phyloP scores from a whole-genome alignment of 2,888 invertebrate species.

The Drosophila multiciliata region DNA sequence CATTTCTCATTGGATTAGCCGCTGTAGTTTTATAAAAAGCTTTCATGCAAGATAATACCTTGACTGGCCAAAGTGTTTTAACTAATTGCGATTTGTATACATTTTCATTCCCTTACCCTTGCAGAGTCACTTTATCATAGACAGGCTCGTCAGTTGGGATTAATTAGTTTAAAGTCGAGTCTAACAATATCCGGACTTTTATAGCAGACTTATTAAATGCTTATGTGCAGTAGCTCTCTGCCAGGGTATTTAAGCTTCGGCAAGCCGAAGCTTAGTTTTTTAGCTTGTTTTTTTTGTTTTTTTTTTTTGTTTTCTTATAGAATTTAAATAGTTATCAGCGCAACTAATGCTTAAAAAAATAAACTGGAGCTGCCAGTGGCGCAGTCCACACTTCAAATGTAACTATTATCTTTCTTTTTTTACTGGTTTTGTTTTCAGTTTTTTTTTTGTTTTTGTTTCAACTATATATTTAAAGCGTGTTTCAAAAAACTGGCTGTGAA shows the following conservation, averaged over 20 bases:
- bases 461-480: conserved; percentile 78
- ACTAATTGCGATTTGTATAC: conserved; percentile 65
- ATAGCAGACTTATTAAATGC: conserved; percentile 37
- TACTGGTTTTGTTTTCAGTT: conserved; percentile 5
- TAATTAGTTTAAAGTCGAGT: conserved; percentile 11
- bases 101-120: conserved; percentile 26
- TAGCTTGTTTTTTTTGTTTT: conserved; percentile 28
- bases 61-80: conserved; percentile 54
- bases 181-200: conserved; percentile 7
- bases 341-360: conserved; percentile 81
- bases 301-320: conserved; percentile 69
- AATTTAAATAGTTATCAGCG: conserved; percentile 71
- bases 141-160: conserved; percentile 1
- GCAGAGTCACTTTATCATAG: conserved; percentile 20
- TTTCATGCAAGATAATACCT: conserved; percentile 54
- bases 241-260: conserved; percentile 40
- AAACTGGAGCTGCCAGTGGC: conserved; percentile 63
- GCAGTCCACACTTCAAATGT: conserved; percentile 68
- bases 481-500: conserved; percentile 80
- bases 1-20: conserved; percentile 45
- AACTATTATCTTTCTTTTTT: conserved; percentile 60
- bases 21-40: conserved; percentile 64
- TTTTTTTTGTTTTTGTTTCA: conserved; percentile 51
- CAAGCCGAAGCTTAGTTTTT: conserved; percentile 36
- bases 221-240: conserved; percentile 25